Percentiles rank a stretch among this genome's conserved stretches.
Conservation (phyloP, 2,888 invertebrate species). For the Ectropis crepuscularia region DNA sequence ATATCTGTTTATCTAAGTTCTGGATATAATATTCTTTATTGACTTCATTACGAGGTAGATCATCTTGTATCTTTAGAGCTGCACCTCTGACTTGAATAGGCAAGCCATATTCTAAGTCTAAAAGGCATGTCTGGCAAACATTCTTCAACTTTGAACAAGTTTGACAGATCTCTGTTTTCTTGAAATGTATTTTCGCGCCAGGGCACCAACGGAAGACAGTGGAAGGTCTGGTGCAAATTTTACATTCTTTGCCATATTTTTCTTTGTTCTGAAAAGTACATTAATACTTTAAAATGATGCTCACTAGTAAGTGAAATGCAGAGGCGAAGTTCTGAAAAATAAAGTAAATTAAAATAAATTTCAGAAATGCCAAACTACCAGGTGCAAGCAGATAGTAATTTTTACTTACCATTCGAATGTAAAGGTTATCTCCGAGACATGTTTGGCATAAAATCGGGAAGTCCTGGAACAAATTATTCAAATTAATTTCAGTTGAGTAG, state of each 20-base stretch:
- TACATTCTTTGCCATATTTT: slow-evolving; percentile 97
- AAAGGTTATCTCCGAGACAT: slow-evolving; percentile 98
- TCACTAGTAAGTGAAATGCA: no score
- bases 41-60: slow-evolving; percentile 96
- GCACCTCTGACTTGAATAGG: slow-evolving; percentile 96
- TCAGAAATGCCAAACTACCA: no score
- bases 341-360: no score
- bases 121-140: slow-evolving; percentile 97
- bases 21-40: slow-evolving; percentile 98
- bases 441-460: slow-evolving; percentile 98
- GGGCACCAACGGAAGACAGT: slow-evolving; percentile 99
- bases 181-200: slow-evolving; percentile 97
- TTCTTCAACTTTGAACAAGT: slow-evolving; percentile 97
- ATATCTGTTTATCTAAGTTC: slow-evolving; percentile 92
- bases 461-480: slow-evolving; percentile 86
- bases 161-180: slow-evolving; percentile 98
- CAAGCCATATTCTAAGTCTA: slow-evolving; percentile 96
- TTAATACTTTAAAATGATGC: no score
- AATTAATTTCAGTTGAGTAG: no score
- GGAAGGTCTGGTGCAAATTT: slow-evolving; percentile 97
- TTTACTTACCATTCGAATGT: slow-evolving; percentile 93
- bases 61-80: slow-evolving; percentile 95
- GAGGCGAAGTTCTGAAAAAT: no score
- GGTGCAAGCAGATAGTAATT: not conserved
- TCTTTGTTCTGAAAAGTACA: slow-evolving; percentile 92